Evolutionary conservation across 1,140 invertebrate species (phyloP), one percentile per base, ranked within the genome.

Genomic region (Drosophila kikkawai): DNA sequence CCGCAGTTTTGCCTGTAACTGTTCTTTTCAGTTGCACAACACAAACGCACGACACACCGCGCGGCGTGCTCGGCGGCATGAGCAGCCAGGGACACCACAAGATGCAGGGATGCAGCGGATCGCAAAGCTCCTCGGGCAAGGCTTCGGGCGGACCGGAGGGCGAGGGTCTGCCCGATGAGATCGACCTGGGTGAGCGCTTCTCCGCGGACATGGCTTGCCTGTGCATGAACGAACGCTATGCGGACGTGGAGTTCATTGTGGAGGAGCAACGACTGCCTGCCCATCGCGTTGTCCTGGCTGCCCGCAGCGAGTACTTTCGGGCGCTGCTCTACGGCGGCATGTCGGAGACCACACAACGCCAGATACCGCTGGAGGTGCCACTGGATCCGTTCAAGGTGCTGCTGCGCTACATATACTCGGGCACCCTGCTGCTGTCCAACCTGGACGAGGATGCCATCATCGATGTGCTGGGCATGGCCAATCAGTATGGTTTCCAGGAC

Each of bases 401-500:
- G 1, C 93, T 99, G 0, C 96, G 97, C 86, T 99, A 99, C 93
- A 98, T 99, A 53, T 99, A 99, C 92, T 98, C 97, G 65, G 95
- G 95, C 41, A 96, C 96, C 77, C 96, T 99, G 94, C 96, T 96
- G 53, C 93, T 99, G 34, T 95, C 95, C 15, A 95, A 96, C 75
- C 94, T 98, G 70, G 96, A 96, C 88, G 97, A 98, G 92, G 97
- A 98, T 75, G 95, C 96, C 42, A 95, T 98, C 41, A 93, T 98
- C 61, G 98, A 99, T 91, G 96, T 97, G 48, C 93, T 99, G 55
- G 97, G 96, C 7, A 94, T 99, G 87, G 97, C 98, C 29, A 98
- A 99, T 94, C 96, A 98, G 83, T 99, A 99, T 94, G 98, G 98
- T 39, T 99, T 99, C 94, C 95, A 95, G 74, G 97, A 99, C 91